A percentile compares a stretch with the other conserved stretches of the same genome.
Conservation (phyloP, 2,797 vertebrate genomes). For the Pogonophryne albipinna region DNA sequence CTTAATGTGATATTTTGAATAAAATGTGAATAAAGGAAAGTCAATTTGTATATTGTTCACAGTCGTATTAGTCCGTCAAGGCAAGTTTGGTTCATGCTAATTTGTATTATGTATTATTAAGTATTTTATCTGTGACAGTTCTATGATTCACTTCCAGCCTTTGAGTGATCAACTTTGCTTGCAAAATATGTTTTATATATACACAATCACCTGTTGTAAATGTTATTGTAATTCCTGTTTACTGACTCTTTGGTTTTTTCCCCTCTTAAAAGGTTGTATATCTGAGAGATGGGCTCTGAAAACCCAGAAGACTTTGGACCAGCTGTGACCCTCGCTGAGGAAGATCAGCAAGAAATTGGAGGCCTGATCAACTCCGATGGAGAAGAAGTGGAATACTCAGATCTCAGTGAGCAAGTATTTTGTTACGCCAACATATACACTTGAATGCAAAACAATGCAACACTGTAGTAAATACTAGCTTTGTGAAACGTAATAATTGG, state of each 20-base stretch:
- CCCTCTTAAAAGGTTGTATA: constrained; percentile 25
- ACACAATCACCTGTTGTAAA: not conserved
- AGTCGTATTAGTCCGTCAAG: not conserved
- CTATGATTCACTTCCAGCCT: not conserved
- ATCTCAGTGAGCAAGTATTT: constrained; percentile 64
- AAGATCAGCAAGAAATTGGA: constrained; percentile 76
- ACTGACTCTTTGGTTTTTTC: constrained; percentile 8
- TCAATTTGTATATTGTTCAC: not conserved
- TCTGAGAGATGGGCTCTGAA: constrained; percentile 78
- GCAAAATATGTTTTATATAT: not conserved
- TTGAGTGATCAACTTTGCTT: too few species aligned
- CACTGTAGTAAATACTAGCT: not conserved
- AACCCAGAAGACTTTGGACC: constrained; percentile 69
- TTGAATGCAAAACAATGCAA: not conserved
- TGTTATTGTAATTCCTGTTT: constrained; percentile 4
- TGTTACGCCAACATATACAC: not conserved
- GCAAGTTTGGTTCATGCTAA: not conserved
- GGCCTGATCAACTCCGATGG: constrained; percentile 84
- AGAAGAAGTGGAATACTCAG: constrained; percentile 80
- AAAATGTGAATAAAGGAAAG: not conserved
- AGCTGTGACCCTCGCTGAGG: constrained; percentile 58
- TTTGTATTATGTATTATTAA: not conserved
- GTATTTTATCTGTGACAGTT: too few species aligned
- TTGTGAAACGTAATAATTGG: not conserved
- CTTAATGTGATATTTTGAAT: not conserved